Conservation (phyloP, 2,888 invertebrate species). For the Parnassius smintheus region DNA sequence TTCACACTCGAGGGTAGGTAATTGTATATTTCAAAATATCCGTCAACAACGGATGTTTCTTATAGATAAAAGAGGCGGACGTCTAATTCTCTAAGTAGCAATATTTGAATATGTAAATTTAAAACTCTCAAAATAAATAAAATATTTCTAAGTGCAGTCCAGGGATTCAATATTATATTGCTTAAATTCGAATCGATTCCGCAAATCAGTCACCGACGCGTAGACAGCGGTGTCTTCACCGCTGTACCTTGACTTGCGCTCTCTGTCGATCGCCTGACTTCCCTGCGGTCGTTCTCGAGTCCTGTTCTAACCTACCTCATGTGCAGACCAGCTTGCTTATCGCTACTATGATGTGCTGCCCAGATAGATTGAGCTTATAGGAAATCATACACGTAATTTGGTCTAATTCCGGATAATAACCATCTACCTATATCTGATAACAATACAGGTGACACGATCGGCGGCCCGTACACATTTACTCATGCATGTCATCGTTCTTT, state of each 20-base stretch:
- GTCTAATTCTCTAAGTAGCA: slow-evolving; percentile 74
- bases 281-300: slow-evolving; percentile 52
- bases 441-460: slow-evolving; percentile 62
- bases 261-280: slow-evolving; percentile 57
- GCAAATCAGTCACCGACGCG: slow-evolving; percentile 76
- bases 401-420: slow-evolving; percentile 70
- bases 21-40: slow-evolving; percentile 45
- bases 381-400: slow-evolving; percentile 70
- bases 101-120: slow-evolving; percentile 75
- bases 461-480: slow-evolving; percentile 30
- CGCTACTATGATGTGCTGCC: slow-evolving; percentile 51
- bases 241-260: slow-evolving; percentile 52
- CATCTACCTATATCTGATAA: slow-evolving; percentile 68
- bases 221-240: slow-evolving; percentile 49
- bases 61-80: slow-evolving; percentile 74
- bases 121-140: slow-evolving; percentile 79
- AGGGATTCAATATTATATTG: slow-evolving; percentile 69
- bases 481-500: not conserved
- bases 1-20: slow-evolving; percentile 45
- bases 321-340: slow-evolving; percentile 38
- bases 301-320: slow-evolving; percentile 38
- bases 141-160: slow-evolving; percentile 79
- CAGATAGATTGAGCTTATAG: slow-evolving; percentile 60
- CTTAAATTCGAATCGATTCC: slow-evolving; percentile 67
- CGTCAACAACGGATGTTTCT: slow-evolving; percentile 59